A percentile compares a stretch with the other conserved stretches of the same genome.
These are phyloP conservation scores for Mechanitis messenoides DNA, from an alignment of 2,888 invertebrate species.

Conservation along the genomic window DNA sequence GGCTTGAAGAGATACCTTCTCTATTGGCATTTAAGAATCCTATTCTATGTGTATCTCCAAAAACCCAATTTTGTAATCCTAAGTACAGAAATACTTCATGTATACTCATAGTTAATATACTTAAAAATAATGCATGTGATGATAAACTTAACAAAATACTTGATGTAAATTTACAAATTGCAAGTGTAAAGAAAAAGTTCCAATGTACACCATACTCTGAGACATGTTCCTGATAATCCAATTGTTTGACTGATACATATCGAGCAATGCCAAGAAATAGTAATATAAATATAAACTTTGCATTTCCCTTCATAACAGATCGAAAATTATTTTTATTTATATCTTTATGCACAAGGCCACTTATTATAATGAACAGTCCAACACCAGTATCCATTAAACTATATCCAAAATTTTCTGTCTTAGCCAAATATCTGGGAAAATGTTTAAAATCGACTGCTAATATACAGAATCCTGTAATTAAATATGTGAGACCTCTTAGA, in stretches of 20 bases:
- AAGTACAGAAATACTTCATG: constrained; percentile 81
- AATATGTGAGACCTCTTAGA: constrained; percentile 81
- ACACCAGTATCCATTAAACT: constrained; percentile 98
- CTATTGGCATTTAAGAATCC: constrained; percentile 88
- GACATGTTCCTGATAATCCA: constrained; percentile 91
- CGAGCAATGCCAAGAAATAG: constrained; percentile 79
- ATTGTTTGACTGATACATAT: constrained; percentile 75
- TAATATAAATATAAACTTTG: constrained; percentile 51
- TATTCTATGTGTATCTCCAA: constrained; percentile 74
- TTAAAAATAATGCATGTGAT: constrained; percentile 71
- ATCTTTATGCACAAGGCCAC: constrained; percentile 82
- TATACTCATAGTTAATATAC: constrained; percentile 71
- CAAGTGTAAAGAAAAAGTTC: constrained; percentile 98
- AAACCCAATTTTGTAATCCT: constrained; percentile 83
- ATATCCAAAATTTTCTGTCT: constrained; percentile 90
- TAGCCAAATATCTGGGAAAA: constrained; percentile 91
- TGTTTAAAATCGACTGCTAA: constrained; percentile 94
- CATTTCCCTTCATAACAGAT: constrained; percentile 53
- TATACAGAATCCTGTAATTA: constrained; percentile 88
- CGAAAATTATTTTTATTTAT: constrained; percentile 41
- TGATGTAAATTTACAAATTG: constrained; percentile 85
- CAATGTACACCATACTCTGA: constrained; percentile 98
- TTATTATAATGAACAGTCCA: constrained; percentile 88
- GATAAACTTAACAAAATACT: constrained; percentile 77
- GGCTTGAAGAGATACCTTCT: constrained; percentile 91